phyloP scores from a whole-genome alignment of 2,888 invertebrate species.

The Drosophila subsilvestris region DNA sequence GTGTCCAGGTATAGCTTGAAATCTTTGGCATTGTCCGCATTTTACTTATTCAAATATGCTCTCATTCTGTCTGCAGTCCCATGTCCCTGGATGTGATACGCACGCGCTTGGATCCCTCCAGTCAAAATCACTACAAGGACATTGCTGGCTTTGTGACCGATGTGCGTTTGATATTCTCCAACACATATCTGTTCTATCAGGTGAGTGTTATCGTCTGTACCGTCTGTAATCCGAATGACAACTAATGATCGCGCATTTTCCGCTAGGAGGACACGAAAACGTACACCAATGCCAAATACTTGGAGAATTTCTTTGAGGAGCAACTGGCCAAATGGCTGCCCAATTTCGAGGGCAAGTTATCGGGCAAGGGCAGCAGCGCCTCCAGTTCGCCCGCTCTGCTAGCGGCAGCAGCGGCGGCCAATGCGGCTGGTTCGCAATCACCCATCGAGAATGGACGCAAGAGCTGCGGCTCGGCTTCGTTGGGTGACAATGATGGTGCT shows the following conservation, averaged over 20 bases:
- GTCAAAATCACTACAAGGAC: constrained; percentile 89
- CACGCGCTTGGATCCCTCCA: constrained; percentile 90
- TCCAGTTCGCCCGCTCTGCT: constrained; percentile 68
- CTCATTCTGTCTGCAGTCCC: constrained; percentile 85
- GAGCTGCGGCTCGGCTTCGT: constrained; percentile 71
- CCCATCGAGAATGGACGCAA: constrained; percentile 78
- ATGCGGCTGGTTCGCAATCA: constrained; percentile 63
- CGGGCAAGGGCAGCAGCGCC: constrained; percentile 52
- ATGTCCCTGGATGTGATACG: constrained; percentile 94
- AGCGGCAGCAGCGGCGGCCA: constrained; percentile 44
- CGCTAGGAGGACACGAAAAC: constrained; percentile 90
- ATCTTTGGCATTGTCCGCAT: background rate
- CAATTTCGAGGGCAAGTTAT: constrained; percentile 85
- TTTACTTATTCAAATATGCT: background rate
- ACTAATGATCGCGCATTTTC: constrained; percentile 17
- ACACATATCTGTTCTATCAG: constrained; percentile 93
- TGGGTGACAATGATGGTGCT: constrained; percentile 77
- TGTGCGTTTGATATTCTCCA: constrained; percentile 93
- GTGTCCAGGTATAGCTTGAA: constrained; percentile 80
- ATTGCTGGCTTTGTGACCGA: constrained; percentile 91
- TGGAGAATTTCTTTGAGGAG: constrained; percentile 94
- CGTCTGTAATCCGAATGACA: background rate
- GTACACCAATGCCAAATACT: constrained; percentile 90
- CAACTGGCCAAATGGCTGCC: constrained; percentile 92
- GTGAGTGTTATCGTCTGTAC: constrained; percentile 84